Conservation (phyloP, 2,888 invertebrate species). For the Mantis religiosa region DNA sequence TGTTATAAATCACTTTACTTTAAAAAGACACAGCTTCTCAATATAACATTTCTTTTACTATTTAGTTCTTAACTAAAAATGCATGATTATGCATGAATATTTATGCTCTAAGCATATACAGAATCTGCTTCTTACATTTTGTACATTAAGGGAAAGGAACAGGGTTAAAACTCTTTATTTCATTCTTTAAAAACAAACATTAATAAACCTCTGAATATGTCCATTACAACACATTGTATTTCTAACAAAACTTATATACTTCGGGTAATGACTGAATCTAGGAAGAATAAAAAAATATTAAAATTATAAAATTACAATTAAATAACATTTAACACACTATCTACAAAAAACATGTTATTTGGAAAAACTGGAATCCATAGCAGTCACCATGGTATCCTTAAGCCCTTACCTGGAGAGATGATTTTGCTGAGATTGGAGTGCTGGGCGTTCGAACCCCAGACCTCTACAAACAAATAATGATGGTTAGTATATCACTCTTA, state of each 20-base stretch:
- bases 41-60: too few relatives aligned
- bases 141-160: not conserved
- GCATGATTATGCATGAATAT: too few relatives aligned
- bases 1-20: too few relatives aligned
- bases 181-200: not conserved
- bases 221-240: not conserved
- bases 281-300: not conserved
- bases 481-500: not conserved
- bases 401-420: constrained; percentile 60
- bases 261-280: not conserved
- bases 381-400: not conserved
- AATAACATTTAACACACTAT: not conserved
- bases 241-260: not conserved
- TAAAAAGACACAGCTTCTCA: too few relatives aligned
- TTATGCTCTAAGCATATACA: too few relatives aligned
- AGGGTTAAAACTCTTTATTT: not conserved
- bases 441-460: constrained; percentile 54
- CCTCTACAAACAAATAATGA: constrained; percentile 34
- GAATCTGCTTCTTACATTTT: not conserved
- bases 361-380: not conserved
- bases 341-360: not conserved
- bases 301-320: not conserved
- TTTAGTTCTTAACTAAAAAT: too few relatives aligned
- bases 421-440: constrained; percentile 58
- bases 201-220: not conserved